A percentile compares a stretch with the other conserved stretches of the same genome.
These are phyloP conservation scores for Chascanopsetta lugubris DNA, from an alignment of 2,113 vertebrate species.

Conservation along the genomic window DNA sequence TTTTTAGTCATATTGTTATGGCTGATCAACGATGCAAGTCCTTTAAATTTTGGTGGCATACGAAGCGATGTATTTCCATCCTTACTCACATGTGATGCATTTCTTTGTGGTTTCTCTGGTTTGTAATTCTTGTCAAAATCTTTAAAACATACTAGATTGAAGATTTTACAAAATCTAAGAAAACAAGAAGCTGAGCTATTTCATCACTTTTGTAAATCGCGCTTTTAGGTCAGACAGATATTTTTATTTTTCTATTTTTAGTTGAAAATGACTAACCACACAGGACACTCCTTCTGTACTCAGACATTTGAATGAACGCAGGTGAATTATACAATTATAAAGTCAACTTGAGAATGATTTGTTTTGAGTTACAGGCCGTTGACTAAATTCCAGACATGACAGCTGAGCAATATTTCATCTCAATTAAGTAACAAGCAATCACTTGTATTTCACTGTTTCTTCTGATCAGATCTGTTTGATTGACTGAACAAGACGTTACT, in stretches of 20 bases:
- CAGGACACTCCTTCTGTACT: no score
- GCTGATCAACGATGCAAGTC: conserved; percentile 60
- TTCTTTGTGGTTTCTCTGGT: neutral
- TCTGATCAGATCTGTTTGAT: no score
- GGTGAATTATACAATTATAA: no score
- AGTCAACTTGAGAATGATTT: neutral
- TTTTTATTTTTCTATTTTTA: no score
- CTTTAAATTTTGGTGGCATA: conserved; percentile 56
- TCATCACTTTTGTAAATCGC: no score
- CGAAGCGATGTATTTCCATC: conserved; percentile 22
- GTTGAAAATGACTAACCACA: no score
- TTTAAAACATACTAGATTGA: neutral
- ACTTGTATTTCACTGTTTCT: neutral
- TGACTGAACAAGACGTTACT: no score
- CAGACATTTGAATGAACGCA: no score
- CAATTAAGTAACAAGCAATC: neutral
- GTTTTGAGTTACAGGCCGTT: neutral
- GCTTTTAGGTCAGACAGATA: neutral
- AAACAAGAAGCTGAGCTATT: neutral
- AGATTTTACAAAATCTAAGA: neutral
- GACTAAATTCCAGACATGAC: no score
- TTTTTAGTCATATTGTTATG: conserved; percentile 64
- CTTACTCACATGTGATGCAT: neutral
- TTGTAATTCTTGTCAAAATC: neutral
- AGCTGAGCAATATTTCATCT: neutral